Percentiles rank a stretch among this genome's conserved stretches.
These are phyloP conservation scores for Kradibia gibbosae DNA, from an alignment of 1,140 invertebrate species.

Conservation along the genomic window DNA sequence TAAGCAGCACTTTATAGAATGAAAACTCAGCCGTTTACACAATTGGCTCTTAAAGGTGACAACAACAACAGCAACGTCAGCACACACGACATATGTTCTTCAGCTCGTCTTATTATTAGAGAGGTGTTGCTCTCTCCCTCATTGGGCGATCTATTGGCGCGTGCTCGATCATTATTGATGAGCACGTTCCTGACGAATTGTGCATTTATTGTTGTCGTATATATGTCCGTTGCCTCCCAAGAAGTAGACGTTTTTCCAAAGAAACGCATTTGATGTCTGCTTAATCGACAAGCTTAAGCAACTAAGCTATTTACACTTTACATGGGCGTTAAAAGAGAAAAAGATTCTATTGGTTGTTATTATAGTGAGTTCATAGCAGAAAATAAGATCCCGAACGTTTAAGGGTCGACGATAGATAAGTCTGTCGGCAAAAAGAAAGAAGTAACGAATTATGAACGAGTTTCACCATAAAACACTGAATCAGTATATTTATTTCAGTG, in stretches of 20 bases:
- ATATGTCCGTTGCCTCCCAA: not conserved
- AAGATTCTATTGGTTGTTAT: not conserved
- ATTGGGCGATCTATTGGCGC: constrained; percentile 46
- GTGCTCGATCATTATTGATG: constrained; percentile 28
- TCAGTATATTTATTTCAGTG: too few species aligned
- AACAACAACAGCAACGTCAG: not conserved
- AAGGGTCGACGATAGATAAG: too few species aligned
- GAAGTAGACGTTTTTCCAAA: not conserved
- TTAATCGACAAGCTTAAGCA: not conserved
- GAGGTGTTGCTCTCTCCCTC: not conserved
- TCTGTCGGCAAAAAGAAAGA: too few species aligned
- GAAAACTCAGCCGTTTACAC: not conserved
- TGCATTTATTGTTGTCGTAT: not conserved
- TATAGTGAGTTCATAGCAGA: not conserved
- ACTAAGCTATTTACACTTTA: not conserved
- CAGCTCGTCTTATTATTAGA: not conserved
- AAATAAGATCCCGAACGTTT: too few species aligned
- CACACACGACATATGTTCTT: constrained; percentile 21
- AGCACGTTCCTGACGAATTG: constrained; percentile 25
- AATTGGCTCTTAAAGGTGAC: not conserved
- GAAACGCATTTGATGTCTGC: not conserved
- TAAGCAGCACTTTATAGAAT: not conserved
- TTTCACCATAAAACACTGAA: too few species aligned
- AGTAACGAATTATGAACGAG: too few species aligned
- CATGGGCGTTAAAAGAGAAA: not conserved